A percentile compares a stretch with the other conserved stretches of the same genome.
Evolutionary conservation across 2,888 invertebrate species (phyloP).

Genomic region (Serripes groenlandicus): DNA sequence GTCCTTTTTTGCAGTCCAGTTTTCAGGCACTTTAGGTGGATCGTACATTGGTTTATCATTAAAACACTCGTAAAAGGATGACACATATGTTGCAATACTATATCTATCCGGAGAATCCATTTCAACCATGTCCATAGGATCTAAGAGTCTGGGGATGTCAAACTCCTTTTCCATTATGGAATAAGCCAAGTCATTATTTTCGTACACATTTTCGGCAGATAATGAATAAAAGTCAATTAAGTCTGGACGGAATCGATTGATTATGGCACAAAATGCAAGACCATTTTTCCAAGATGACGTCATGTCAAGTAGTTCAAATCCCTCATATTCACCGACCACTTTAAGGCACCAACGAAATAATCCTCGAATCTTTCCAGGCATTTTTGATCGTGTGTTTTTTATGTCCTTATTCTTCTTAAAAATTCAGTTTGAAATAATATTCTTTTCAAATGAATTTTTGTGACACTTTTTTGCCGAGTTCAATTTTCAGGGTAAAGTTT

Average conservation of each 20-base stretch:
- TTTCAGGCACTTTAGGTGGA: slow-evolving; percentile 43
- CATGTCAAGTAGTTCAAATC: slow-evolving; percentile 54
- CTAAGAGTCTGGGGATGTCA: slow-evolving; percentile 56
- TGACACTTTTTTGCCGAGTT: too few relatives aligned
- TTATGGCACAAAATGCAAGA: slow-evolving; percentile 62
- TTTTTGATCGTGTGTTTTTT: slow-evolving; percentile 7
- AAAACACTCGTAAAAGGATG: slow-evolving; percentile 60
- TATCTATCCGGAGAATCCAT: slow-evolving; percentile 59
- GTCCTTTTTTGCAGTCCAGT: slow-evolving; percentile 13
- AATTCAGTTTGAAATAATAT: too few relatives aligned
- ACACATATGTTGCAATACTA: slow-evolving; percentile 63
- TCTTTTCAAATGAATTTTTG: too few relatives aligned
- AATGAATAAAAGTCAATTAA: slow-evolving; percentile 61
- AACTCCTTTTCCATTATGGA: slow-evolving; percentile 57
- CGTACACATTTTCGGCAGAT: slow-evolving; percentile 50
- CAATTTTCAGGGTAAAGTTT: too few relatives aligned
- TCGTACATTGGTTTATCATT: slow-evolving; percentile 58
- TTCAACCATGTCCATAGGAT: slow-evolving; percentile 58
- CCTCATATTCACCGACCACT: slow-evolving; percentile 55
- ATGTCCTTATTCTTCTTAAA: neutral
- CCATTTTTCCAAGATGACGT: slow-evolving; percentile 67
- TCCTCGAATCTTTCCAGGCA: slow-evolving; percentile 66
- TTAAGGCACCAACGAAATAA: slow-evolving; percentile 61
- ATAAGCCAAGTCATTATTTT: slow-evolving; percentile 62
- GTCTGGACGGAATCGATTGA: slow-evolving; percentile 62